phyloP scores from a whole-genome alignment of 2,888 invertebrate genomes.

The Tetragonula carbonaria region DNA sequence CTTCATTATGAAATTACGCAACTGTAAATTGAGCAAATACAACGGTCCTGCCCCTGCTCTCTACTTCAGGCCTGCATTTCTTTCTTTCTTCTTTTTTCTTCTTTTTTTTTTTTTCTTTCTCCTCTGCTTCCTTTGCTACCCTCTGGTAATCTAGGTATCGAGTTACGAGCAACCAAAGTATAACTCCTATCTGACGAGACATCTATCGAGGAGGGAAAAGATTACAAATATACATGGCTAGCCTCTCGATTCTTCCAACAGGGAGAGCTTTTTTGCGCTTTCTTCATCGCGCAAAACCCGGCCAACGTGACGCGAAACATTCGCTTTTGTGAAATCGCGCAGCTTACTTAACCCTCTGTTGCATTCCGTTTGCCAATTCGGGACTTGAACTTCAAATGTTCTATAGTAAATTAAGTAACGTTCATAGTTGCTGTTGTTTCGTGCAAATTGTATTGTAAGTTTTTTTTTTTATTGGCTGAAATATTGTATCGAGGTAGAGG shows the following conservation, averaged over 20 bases:
- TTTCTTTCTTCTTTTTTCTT: conserved; percentile 21
- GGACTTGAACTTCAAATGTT: too few relatives aligned
- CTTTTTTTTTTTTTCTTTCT: not conserved
- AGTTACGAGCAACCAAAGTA: conserved; percentile 73
- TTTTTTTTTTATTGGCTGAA: too few relatives aligned
- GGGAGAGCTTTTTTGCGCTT: not conserved
- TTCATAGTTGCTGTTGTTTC: too few relatives aligned
- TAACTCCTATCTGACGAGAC: conserved; percentile 79
- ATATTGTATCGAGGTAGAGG: too few relatives aligned
- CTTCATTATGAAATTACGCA: conserved; percentile 81
- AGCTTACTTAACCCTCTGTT: not conserved
- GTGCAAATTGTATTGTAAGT: too few relatives aligned
- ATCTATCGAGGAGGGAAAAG: conserved; percentile 72
- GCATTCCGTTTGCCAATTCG: too few relatives aligned
- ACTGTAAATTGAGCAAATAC: conserved; percentile 83
- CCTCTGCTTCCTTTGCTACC: conserved; percentile 47
- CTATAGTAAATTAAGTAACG: too few relatives aligned
- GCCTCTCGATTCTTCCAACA: conserved; percentile 2
- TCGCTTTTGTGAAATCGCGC: not conserved
- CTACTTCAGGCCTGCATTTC: conserved; percentile 75
- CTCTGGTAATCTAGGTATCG: conserved; percentile 71
- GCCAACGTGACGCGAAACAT: conserved; percentile 11
- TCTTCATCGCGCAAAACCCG: conserved; percentile 33
- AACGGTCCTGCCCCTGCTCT: conserved; percentile 72
- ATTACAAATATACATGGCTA: conserved; percentile 20